These are phyloP conservation scores for Vanessa cardui DNA, from an alignment of 2,888 invertebrate genomes.

Conservation along the genomic window DNA sequence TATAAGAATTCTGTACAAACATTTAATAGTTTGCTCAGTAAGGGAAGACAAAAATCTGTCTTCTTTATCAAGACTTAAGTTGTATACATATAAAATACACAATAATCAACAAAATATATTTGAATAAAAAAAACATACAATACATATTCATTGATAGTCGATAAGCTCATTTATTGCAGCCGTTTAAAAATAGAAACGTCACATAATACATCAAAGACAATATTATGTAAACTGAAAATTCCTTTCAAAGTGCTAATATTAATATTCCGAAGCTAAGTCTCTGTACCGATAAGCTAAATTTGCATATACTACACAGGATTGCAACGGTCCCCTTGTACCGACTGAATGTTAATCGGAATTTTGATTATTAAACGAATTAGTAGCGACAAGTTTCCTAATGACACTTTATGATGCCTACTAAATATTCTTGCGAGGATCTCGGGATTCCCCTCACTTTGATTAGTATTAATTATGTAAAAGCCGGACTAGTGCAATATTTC, in stretches of 20 bases:
- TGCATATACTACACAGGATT: slow-evolving; percentile 36
- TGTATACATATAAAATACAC: too few relatives aligned
- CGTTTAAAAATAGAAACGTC: too few relatives aligned
- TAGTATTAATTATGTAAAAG: background rate
- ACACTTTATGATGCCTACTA: slow-evolving; percentile 13
- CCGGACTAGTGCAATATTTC: background rate
- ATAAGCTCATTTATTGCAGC: too few relatives aligned
- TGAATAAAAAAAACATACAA: too few relatives aligned
- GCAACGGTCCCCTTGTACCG: slow-evolving; percentile 33
- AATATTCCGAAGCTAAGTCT: slow-evolving; percentile 32
- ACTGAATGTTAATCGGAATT: slow-evolving; percentile 33
- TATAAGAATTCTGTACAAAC: too few relatives aligned
- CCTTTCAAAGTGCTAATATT: slow-evolving; percentile 29
- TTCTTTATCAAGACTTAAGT: too few relatives aligned
- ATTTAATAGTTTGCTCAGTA: too few relatives aligned
- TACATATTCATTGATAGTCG: too few relatives aligned
- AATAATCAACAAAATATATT: too few relatives aligned
- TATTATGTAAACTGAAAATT: slow-evolving; percentile 20
- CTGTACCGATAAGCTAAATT: slow-evolving; percentile 33
- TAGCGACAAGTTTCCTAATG: slow-evolving; percentile 31
- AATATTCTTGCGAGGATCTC: slow-evolving; percentile 4
- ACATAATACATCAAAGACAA: too few relatives aligned
- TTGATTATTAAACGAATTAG: slow-evolving; percentile 36
- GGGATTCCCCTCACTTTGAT: background rate
- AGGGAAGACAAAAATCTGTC: too few relatives aligned